Percentiles rank a stretch among this genome's conserved stretches.
Evolutionary conservation across 1,140 invertebrate genomes (phyloP).

Genomic region (Drosophila gunungcola): DNA sequence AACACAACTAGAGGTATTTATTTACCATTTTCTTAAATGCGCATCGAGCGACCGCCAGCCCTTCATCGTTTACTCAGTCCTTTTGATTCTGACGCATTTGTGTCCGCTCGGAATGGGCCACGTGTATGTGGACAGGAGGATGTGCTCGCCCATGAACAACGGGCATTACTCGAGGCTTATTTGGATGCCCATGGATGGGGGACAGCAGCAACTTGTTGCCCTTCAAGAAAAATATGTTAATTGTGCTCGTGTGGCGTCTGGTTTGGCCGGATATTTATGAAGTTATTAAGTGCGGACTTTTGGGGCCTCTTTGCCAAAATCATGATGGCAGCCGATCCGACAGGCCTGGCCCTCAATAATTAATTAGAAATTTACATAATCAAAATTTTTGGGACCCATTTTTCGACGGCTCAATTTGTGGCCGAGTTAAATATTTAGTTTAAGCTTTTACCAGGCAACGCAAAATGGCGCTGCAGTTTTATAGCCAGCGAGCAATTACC

Average conservation of each 20-base stretch:
- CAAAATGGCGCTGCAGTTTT: constrained; percentile 52
- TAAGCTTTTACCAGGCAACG: constrained; percentile 18
- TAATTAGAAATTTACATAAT: constrained; percentile 69
- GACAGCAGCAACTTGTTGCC: constrained; percentile 66
- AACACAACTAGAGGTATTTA: constrained; percentile 41
- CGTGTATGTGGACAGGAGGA: constrained; percentile 28
- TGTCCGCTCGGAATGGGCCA: constrained; percentile 42
- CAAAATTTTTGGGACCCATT: constrained; percentile 39
- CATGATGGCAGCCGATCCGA: constrained; percentile 29
- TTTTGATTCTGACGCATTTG: constrained; percentile 58
- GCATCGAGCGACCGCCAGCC: constrained; percentile 50
- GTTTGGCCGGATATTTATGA: constrained; percentile 46
- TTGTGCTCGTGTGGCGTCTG: constrained; percentile 52
- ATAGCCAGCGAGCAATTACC: constrained; percentile 71
- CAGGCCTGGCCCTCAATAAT: constrained; percentile 47
- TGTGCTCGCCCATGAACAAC: constrained; percentile 50
- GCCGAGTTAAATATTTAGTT: constrained; percentile 74
- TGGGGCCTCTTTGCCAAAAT: constrained; percentile 22
- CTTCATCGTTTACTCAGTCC: background rate
- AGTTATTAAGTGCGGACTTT: constrained; percentile 67
- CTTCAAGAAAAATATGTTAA: constrained; percentile 64
- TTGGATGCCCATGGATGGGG: constrained; percentile 29
- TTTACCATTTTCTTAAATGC: constrained; percentile 67
- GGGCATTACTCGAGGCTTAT: constrained; percentile 60
- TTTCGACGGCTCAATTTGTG: constrained; percentile 43